phyloP scores from a whole-genome alignment of 1,140 invertebrate genomes.

The Hydropsyche tenuis region DNA sequence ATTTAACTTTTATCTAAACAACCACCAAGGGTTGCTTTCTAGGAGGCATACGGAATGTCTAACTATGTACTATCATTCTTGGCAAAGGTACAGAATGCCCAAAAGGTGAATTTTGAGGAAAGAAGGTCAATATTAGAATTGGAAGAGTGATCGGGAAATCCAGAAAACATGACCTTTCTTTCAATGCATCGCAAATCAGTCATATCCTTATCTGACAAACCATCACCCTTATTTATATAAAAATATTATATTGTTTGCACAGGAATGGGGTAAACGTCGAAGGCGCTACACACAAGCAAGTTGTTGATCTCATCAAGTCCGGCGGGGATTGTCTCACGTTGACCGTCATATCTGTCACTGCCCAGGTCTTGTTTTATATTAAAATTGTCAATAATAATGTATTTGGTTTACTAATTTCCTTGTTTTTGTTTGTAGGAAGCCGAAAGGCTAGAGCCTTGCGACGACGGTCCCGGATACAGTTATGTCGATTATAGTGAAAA shows the following conservation, averaged over 20 bases:
- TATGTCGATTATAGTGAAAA: constrained; percentile 99
- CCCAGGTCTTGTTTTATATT: constrained; percentile 67
- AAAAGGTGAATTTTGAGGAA: too few species aligned
- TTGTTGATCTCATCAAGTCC: constrained; percentile 98
- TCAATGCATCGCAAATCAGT: too few species aligned
- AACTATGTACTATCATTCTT: too few species aligned
- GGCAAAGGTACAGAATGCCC: too few species aligned
- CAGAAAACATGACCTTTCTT: too few species aligned
- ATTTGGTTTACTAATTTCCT: background rate
- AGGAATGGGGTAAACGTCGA: constrained; percentile 98
- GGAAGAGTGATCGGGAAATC: too few species aligned
- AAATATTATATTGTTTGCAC: constrained; percentile 55
- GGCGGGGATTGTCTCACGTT: constrained; percentile 95
- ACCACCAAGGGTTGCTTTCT: too few species aligned
- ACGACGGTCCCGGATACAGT: constrained; percentile 85
- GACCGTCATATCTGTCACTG: constrained; percentile 95
- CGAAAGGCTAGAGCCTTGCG: constrained; percentile 83
- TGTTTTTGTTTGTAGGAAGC: constrained; percentile 69
- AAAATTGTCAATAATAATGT: background rate
- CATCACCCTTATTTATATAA: too few species aligned
- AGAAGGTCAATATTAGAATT: too few species aligned
- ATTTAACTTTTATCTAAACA: too few species aligned
- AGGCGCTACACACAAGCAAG: constrained; percentile 98
- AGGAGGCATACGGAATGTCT: too few species aligned
- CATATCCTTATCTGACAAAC: too few species aligned